A percentile compares a stretch with the other conserved stretches of the same genome.
Evolutionary conservation across 2,888 invertebrate genomes (phyloP).

Genomic region (Bembecia ichneumoniformis): DNA sequence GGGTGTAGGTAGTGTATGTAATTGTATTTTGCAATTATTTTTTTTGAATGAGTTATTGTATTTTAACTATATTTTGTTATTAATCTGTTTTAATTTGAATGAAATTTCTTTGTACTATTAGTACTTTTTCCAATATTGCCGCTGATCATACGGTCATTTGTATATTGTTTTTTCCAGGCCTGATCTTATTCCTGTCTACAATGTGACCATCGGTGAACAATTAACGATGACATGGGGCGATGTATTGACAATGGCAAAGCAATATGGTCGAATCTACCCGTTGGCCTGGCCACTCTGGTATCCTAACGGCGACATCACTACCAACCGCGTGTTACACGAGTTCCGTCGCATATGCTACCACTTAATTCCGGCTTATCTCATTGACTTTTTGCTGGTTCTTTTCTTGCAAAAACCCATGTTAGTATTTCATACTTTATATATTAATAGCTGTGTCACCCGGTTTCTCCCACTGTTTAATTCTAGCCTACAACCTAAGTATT

Average conservation of each 20-base stretch:
- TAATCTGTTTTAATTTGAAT: too few relatives aligned
- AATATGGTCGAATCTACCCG: constrained; percentile 79
- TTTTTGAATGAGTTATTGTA: too few relatives aligned
- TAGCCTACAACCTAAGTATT: background rate
- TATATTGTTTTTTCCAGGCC: constrained; percentile 55
- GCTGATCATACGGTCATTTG: too few relatives aligned
- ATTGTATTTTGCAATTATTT: too few relatives aligned
- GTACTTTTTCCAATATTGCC: too few relatives aligned
- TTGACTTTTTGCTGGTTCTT: constrained; percentile 81
- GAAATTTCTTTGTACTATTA: too few relatives aligned
- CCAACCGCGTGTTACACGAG: constrained; percentile 75
- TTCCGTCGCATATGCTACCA: constrained; percentile 80
- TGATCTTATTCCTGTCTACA: constrained; percentile 84
- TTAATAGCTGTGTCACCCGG: background rate
- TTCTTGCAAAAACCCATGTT: constrained; percentile 85
- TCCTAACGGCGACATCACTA: constrained; percentile 84
- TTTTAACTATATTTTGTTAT: too few relatives aligned
- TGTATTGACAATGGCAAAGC: constrained; percentile 79
- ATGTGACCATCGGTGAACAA: constrained; percentile 87
- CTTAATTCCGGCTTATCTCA: constrained; percentile 83
- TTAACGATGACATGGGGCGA: constrained; percentile 90
- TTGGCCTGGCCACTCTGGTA: constrained; percentile 89
- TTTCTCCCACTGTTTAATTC: background rate
- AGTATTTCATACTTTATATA: constrained; percentile 47
- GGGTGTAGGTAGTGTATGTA: too few relatives aligned